Conservation (phyloP, 2,888 invertebrate genomes). For the Tinea pellionella region DNA sequence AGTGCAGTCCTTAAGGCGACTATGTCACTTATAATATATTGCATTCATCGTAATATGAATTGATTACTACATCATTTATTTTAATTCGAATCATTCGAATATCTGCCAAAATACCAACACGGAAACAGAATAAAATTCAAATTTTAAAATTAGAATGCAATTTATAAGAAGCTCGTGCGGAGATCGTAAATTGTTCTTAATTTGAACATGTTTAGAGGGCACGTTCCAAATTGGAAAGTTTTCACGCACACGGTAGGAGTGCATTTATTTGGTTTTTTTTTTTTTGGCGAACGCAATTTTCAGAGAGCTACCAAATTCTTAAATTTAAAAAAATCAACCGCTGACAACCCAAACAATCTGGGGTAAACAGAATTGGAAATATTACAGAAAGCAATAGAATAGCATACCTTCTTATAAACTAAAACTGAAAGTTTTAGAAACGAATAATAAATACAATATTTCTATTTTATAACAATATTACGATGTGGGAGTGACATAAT, state of each 20-base stretch:
- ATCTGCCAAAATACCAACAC: conserved; percentile 35
- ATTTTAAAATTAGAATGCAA: conserved; percentile 16
- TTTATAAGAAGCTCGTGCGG: conserved; percentile 37
- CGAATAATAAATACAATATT: not conserved
- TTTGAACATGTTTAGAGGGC: conserved; percentile 9
- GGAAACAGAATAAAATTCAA: conserved; percentile 35
- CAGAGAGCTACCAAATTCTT: not conserved
- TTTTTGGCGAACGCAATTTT: not conserved
- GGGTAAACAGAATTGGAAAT: too few species aligned
- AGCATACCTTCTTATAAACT: too few species aligned
- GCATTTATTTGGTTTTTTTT: not conserved
- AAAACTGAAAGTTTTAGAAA: too few species aligned
- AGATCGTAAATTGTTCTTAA: conserved; percentile 15
- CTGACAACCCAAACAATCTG: too few species aligned
- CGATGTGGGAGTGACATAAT: conserved; percentile 27
- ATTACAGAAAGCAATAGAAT: too few species aligned
- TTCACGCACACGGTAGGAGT: conserved; percentile 5
- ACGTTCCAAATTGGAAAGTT: conserved; percentile 10
- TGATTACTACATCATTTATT: not conserved
- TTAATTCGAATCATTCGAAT: not conserved
- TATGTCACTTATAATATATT: too few species aligned
- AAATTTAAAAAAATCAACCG: too few species aligned
- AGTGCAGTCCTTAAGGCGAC: too few species aligned
- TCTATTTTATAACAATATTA: not conserved
- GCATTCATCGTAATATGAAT: not conserved